Percentiles rank a stretch among this genome's conserved stretches.
Evolutionary conservation across 2,797 vertebrate species (phyloP).

Genomic region (Lepilemur septentrionalis): DNA sequence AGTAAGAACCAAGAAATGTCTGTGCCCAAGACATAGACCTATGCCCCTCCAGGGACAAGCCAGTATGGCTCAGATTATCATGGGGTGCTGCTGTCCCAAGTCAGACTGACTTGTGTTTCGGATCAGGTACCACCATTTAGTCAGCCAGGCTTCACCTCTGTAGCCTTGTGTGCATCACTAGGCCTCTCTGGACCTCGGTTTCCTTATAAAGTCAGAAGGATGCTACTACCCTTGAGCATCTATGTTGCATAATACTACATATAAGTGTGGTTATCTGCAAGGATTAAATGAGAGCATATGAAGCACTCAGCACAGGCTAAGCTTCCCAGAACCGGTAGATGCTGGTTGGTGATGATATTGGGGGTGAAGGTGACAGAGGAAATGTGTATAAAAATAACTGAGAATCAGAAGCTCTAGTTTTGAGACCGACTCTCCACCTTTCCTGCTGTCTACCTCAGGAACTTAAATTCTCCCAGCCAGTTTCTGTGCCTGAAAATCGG

Average conservation of each 20-base stretch:
- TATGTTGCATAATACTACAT: neutral
- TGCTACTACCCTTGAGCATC: neutral
- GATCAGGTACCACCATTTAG: neutral
- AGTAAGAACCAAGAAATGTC: slow-evolving; percentile 9
- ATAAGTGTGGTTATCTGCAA: neutral
- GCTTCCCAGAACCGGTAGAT: neutral
- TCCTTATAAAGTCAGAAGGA: neutral
- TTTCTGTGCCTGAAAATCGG: slow-evolving; percentile 7
- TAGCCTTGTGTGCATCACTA: neutral
- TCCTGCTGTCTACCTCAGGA: neutral
- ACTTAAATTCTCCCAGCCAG: neutral
- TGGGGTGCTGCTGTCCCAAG: neutral
- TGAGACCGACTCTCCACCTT: neutral
- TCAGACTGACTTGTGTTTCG: neutral
- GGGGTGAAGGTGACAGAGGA: neutral
- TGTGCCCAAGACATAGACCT: neutral
- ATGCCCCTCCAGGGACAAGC: neutral
- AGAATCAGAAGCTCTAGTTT: neutral
- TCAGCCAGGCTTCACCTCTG: neutral
- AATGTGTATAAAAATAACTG: neutral
- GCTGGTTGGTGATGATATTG: neutral
- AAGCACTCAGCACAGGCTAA: neutral
- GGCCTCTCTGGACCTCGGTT: neutral
- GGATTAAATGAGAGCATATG: neutral
- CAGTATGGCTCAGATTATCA: neutral